Conservation (phyloP, 2,113 vertebrate species). For the Ictalurus furcatus region DNA sequence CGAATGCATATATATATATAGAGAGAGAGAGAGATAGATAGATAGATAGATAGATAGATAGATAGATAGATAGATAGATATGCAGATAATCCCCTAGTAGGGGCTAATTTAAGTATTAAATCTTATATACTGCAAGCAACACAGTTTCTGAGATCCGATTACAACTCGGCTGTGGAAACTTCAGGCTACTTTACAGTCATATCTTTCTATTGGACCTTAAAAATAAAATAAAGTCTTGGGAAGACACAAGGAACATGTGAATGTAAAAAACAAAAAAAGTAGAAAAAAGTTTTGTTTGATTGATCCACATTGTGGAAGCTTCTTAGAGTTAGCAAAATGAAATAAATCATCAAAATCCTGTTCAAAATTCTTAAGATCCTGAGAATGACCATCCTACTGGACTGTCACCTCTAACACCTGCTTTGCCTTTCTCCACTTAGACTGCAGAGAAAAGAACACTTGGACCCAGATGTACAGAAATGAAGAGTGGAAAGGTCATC, state of each 20-base stretch:
- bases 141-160: neutral
- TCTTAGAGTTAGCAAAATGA: neutral
- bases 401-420: conserved; percentile 9
- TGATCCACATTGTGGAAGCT: neutral
- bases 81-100: too few relatives aligned
- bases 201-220: neutral
- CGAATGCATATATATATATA: neutral
- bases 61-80: too few relatives aligned
- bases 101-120: too few relatives aligned
- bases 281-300: neutral
- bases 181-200: neutral
- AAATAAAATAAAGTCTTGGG: neutral
- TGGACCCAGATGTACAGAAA: conserved; percentile 33
- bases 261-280: neutral
- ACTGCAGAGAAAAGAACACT: conserved; percentile 40
- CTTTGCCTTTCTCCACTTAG: conserved; percentile 15
- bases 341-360: neutral
- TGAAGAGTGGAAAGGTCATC: conserved; percentile 44
- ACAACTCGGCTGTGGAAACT: neutral
- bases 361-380: neutral
- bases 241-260: neutral
- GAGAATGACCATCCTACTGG: conserved; percentile 10
- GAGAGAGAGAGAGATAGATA: too few relatives aligned
- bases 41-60: too few relatives aligned
- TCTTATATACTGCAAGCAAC: too few relatives aligned